These are phyloP conservation scores for Calliphora vomitoria DNA, from an alignment of 2,888 invertebrate genomes.

Conservation along the genomic window DNA sequence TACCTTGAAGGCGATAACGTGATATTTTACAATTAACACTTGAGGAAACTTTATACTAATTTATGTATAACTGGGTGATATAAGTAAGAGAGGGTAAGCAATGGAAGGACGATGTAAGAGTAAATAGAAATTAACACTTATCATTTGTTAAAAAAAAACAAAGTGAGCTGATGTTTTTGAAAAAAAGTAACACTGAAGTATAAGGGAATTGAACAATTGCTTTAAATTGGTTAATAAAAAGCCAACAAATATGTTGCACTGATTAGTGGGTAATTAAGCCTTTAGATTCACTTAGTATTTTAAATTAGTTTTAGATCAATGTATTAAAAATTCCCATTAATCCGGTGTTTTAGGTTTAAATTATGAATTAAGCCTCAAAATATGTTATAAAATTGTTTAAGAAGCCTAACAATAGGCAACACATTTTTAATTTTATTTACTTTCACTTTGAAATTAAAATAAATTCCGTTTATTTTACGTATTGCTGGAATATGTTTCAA, in stretches of 20 bases:
- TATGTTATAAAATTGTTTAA: neutral
- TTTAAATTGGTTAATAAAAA: too few relatives aligned
- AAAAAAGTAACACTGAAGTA: neutral
- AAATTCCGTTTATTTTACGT: neutral
- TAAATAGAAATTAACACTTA: conserved; percentile 51
- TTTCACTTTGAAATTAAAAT: conserved; percentile 3
- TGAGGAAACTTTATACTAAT: conserved; percentile 57
- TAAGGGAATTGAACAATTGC: neutral
- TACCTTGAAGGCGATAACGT: conserved; percentile 66
- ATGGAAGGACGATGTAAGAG: conserved; percentile 20
- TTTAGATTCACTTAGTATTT: too few relatives aligned
- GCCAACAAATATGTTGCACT: too few relatives aligned
- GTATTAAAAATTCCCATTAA: too few relatives aligned
- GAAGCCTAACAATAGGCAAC: neutral
- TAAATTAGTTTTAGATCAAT: too few relatives aligned
- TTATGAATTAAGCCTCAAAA: too few relatives aligned
- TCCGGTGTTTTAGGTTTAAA: too few relatives aligned
- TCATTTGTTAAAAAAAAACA: neutral
- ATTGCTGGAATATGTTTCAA: conserved; percentile 1
- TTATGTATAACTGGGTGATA: conserved; percentile 37
- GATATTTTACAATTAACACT: conserved; percentile 71
- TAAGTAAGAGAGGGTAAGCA: neutral
- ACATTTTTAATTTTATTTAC: neutral
- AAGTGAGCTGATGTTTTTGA: neutral
- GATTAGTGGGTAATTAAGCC: too few relatives aligned